Conservation (phyloP, 2,113 vertebrate species). For the Alaudala cheleensis region DNA sequence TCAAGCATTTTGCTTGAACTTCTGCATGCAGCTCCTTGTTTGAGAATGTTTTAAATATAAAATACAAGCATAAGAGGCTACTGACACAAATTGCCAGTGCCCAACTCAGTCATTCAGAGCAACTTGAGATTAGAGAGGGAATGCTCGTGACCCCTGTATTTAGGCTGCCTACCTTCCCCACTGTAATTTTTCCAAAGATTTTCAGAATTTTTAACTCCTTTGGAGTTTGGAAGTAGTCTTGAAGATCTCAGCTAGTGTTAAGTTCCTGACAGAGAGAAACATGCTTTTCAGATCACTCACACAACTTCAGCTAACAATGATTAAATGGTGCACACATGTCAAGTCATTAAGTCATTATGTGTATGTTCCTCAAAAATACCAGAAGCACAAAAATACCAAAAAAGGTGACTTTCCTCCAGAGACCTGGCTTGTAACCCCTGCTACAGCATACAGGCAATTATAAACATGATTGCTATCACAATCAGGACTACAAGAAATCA, state of each 20-base stretch:
- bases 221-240: not conserved
- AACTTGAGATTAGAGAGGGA: not conserved
- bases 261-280: not conserved
- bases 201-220: not conserved
- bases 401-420: not conserved
- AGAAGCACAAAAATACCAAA: not conserved
- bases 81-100: fast-evolving
- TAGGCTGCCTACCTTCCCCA: not conserved
- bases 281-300: not conserved
- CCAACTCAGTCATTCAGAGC: not conserved
- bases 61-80: not conserved
- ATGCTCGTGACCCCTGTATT: not conserved
- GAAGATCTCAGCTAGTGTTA: not conserved
- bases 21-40: not conserved
- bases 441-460: not conserved
- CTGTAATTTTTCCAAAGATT: not conserved
- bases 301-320: not conserved
- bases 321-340: not conserved
- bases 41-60: not conserved
- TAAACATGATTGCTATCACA: not conserved
- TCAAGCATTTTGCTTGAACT: not conserved
- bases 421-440: not conserved
- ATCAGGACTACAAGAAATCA: not conserved
- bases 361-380: not conserved
- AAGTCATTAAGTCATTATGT: too few species aligned